These are phyloP conservation scores for Sinocyclocheilus maitianheensis DNA, from an alignment of 2,113 vertebrate species.

Conservation along the genomic window DNA sequence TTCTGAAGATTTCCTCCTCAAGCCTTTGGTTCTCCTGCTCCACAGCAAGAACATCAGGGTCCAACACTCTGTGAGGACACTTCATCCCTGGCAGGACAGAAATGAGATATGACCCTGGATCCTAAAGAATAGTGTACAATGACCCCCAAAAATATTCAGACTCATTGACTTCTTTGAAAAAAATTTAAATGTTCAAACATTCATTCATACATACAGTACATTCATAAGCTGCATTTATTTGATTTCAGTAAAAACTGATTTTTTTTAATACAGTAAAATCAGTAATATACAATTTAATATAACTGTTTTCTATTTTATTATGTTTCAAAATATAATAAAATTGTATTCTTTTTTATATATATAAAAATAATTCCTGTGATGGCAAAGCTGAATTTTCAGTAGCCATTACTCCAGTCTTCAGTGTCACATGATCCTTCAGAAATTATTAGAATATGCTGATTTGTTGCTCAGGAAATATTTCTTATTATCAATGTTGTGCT, in stretches of 20 bases:
- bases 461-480: neutral
- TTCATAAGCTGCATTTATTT: neutral
- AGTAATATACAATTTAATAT: neutral
- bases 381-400: no score
- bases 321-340: neutral
- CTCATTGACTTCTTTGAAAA: no score
- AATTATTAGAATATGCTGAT: neutral
- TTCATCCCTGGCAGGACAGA: constrained; percentile 63
- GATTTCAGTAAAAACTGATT: neutral
- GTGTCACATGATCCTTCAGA: no score
- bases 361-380: no score
- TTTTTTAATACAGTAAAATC: neutral
- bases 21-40: constrained; percentile 80
- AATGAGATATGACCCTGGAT: neutral
- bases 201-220: no score
- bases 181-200: no score
- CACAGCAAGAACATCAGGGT: constrained; percentile 68
- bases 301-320: neutral
- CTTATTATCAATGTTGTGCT: neutral
- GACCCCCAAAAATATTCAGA: neutral
- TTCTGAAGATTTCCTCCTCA: constrained; percentile 78
- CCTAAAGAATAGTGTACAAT: neutral
- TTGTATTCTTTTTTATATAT: no score
- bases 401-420: no score
- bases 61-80: constrained; percentile 13